A percentile compares a stretch with the other conserved stretches of the same genome.
Evolutionary conservation across 2,888 invertebrate species (phyloP).

Genomic region (Graphium colonna): DNA sequence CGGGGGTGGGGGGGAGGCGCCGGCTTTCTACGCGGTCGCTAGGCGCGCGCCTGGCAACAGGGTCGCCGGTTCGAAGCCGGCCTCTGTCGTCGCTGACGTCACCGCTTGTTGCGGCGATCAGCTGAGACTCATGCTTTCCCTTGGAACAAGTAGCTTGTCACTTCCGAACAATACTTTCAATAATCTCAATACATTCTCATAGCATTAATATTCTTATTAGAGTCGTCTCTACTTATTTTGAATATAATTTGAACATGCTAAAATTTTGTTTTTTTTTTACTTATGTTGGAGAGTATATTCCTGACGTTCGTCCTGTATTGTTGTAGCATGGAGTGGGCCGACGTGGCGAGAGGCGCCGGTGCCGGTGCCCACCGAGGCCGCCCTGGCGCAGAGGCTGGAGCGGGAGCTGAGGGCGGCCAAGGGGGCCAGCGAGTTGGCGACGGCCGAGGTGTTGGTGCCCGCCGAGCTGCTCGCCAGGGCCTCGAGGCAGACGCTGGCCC

Average conservation of each 20-base stretch:
- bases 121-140: background rate
- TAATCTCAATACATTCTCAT: too few species aligned
- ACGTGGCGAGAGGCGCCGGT: conserved; percentile 70
- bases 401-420: conserved; percentile 89
- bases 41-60: conserved; percentile 42
- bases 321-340: conserved; percentile 69
- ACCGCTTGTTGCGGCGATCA: conserved; percentile 56
- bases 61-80: conserved; percentile 26
- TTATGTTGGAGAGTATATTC: too few species aligned
- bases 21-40: conserved; percentile 73
- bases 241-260: too few species aligned
- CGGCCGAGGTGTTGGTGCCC: conserved; percentile 92
- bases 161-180: conserved; percentile 21
- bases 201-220: too few species aligned
- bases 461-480: conserved; percentile 89
- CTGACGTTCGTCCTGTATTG: too few species aligned
- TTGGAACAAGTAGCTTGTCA: background rate
- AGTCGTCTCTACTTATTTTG: too few species aligned
- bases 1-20: conserved; percentile 49
- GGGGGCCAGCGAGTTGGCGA: conserved; percentile 86
- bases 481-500: conserved; percentile 87
- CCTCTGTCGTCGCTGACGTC: conserved; percentile 56
- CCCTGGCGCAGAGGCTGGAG: conserved; percentile 88
- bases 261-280: too few species aligned
- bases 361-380: conserved; percentile 81